These are phyloP conservation scores for Megalops atlanticus DNA, from an alignment of 2,113 vertebrate species.

Conservation along the genomic window DNA sequence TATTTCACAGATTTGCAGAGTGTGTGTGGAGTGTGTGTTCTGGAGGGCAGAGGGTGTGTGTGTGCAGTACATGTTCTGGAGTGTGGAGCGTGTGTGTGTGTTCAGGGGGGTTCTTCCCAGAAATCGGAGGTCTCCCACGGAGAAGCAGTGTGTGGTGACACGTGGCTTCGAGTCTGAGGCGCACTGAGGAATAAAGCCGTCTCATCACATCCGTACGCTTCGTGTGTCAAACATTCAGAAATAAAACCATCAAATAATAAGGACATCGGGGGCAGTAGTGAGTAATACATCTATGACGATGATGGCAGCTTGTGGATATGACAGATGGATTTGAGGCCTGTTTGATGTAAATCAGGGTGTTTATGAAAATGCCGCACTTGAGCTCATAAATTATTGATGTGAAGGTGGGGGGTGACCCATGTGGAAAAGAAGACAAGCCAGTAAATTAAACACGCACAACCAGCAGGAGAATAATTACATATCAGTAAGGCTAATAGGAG, in stretches of 20 bases:
- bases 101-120: background rate
- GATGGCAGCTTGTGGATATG: background rate
- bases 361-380: background rate
- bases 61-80: background rate
- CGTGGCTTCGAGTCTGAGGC: background rate
- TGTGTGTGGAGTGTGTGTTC: background rate
- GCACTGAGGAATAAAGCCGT: background rate
- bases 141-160: background rate
- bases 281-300: background rate
- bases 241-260: background rate
- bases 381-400: slow-evolving; percentile 27
- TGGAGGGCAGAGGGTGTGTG: background rate
- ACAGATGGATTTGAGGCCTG: background rate
- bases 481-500: background rate
- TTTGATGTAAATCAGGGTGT: slow-evolving; percentile 6
- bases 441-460: slow-evolving; percentile 26
- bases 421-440: slow-evolving; percentile 28
- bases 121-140: background rate
- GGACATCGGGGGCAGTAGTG: background rate
- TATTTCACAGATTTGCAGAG: background rate
- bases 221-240: background rate
- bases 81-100: background rate
- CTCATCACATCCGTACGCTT: background rate
- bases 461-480: slow-evolving; percentile 5
- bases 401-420: slow-evolving; percentile 10